Conservation (phyloP, 2,888 invertebrate genomes). For the Pandemis heparana region DNA sequence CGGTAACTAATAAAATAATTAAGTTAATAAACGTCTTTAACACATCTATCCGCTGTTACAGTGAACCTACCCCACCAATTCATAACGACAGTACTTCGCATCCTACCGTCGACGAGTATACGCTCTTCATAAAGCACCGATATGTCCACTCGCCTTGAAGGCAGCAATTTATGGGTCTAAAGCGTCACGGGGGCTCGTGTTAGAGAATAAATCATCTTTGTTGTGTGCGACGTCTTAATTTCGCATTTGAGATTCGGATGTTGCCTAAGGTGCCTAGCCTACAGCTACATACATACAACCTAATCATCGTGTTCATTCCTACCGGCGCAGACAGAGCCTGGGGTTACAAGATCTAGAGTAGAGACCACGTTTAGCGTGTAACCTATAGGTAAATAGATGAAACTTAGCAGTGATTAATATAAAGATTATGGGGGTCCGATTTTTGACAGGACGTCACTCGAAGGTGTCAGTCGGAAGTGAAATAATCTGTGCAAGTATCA, state of each 20-base stretch:
- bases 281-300: too few relatives aligned
- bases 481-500: too few relatives aligned
- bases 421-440: too few relatives aligned
- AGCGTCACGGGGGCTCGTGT: conserved; percentile 81
- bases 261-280: not conserved
- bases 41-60: conserved; percentile 4
- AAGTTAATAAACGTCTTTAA: not conserved
- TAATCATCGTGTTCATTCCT: too few relatives aligned
- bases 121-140: conserved; percentile 81
- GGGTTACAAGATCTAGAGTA: too few relatives aligned
- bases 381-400: too few relatives aligned
- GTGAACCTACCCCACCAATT: conserved; percentile 25
- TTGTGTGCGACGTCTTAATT: conserved; percentile 11
- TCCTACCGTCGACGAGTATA: conserved; percentile 73
- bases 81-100: conserved; percentile 56
- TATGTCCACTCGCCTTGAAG: conserved; percentile 81
- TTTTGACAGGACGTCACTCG: too few relatives aligned
- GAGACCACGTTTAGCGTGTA: too few relatives aligned
- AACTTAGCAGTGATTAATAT: too few relatives aligned
- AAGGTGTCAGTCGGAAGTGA: too few relatives aligned
- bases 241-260: not conserved
- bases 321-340: too few relatives aligned
- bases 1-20: too few relatives aligned
- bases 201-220: conserved; percentile 77
- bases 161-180: conserved; percentile 83